phyloP scores from a whole-genome alignment of 1,140 invertebrate genomes.

The Drosophila willistoni region DNA sequence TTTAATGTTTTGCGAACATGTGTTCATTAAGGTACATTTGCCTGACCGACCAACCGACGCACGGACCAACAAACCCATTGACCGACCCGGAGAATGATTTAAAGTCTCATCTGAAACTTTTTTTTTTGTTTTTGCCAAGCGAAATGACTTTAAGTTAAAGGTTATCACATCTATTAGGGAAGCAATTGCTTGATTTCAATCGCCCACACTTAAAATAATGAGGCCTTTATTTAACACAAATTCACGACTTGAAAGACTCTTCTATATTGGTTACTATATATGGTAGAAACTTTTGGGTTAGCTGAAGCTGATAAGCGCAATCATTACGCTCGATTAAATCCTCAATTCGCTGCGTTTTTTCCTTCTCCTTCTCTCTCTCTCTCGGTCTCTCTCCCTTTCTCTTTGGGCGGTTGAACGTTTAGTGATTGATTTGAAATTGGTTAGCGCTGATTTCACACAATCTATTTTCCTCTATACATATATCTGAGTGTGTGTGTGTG shows the following conservation, averaged over 20 bases:
- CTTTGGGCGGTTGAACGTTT: constrained; percentile 11
- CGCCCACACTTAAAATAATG: constrained; percentile 75
- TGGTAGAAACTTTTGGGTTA: constrained; percentile 13
- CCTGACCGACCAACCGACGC: constrained; percentile 16
- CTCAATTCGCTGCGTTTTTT: constrained; percentile 44
- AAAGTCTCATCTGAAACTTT: constrained; percentile 3
- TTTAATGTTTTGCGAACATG: constrained; percentile 76
- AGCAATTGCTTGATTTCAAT: constrained; percentile 33
- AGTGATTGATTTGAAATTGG: constrained; percentile 80
- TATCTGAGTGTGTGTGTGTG: not conserved
- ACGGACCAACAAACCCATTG: not conserved
- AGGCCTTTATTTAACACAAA: constrained; percentile 78
- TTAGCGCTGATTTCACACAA: constrained; percentile 79
- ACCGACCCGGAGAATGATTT: constrained; percentile 3
- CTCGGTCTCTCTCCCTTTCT: constrained; percentile 21
- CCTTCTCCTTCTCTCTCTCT: not conserved
- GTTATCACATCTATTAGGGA: constrained; percentile 52
- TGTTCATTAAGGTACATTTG: constrained; percentile 70
- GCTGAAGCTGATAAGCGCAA: constrained; percentile 65
- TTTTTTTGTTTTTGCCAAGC: no score
- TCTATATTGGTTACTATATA: constrained; percentile 16
- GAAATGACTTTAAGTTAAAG: constrained; percentile 21
- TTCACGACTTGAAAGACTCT: constrained; percentile 45
- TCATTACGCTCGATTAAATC: constrained; percentile 78
- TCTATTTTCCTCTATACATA: constrained; percentile 57